Base-by-base conservation (phyloP, 2,113 vertebrate genomes). In the Steatornis caripensis region DNA sequence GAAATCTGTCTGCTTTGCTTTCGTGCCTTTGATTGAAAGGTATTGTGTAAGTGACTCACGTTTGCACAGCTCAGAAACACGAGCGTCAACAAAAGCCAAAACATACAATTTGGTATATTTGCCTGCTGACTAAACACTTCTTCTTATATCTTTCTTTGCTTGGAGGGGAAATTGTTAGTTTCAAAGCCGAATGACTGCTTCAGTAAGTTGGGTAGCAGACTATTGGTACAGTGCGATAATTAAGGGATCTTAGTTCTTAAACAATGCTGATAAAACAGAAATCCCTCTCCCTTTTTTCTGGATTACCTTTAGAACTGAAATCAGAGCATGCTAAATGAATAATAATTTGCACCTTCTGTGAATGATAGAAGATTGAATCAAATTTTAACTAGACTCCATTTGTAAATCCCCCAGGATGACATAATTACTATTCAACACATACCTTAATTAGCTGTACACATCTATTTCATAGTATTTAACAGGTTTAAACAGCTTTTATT, bases 351-450 rank as follows among this genome's bases (percentile, higher is more conserved):
- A 94, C 96, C 89, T 97, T 97, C 95, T 97, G 96, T 96, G 97
- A 97, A 97, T 97, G 95, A 98, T 72, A 96, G 96, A 98, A 97
- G 97, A 98, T 95, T 98, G 98, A 98, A 98, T 97, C 97, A 98
- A 96, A 97, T 97, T 98, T 98, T 98, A 98, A 98, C 97, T 97
- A 98, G 97, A 97, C 94, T 97, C 89, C 97, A 98, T 98, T 98
- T 98, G 97, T 96, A 97, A 98, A 96, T 98, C 98, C 98, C 98
- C 95, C 90, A 95, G 97, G 98, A 98, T 98, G 97, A 96, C 96
- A 98, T 98, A 98, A 98, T 98, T 98, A 98, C 95, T 95, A 98
- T 98, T 98, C 98, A 98, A 98, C 96, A 97, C 97, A 98, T 98
- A 98, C 93, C 97, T 98, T 98, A 98, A 98, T 99, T 98, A 98